Evolutionary conservation across 2,888 invertebrate species (phyloP), one percentile per base, ranked within the genome.

Genomic region (Aphelenchoides bicaudatus): DNA sequence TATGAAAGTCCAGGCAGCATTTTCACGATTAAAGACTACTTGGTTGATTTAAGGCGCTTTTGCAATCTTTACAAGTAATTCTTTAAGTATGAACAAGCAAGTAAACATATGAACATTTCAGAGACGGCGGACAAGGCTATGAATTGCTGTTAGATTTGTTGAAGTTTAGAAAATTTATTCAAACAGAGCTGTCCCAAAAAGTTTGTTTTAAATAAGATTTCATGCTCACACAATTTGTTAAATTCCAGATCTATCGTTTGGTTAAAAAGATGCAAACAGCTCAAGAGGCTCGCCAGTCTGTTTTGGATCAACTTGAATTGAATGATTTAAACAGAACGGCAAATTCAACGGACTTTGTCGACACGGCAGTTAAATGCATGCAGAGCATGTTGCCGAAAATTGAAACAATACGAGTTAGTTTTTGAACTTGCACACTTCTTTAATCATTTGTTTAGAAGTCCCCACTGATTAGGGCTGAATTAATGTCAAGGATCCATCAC

Each of bases 381-480:
- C 39, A 54, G 16, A 28, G 30, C 25, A 51, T 63, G 48, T 48
- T 65, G n/a, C 58, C 60, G n/a, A 37, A 31, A 23, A 63, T 58
- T 27, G 57, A 62, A 47, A 34, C 48, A 23, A 34, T 63, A 48
- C 49, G 57, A 37, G 56, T 58, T 13, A 34, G 61, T 56, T 57
- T 38, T 39, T 29, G 6, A 10, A 10, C n/a, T 53, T 2, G 52
- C 10, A 16, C n/a, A 13, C n/a, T 55, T 4, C 28, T 25, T 10
- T 37, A 13, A 21, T 2, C 21, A 29, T 6, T 19, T 2, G 54
- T 68, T 48, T 52, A 73, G 72, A 70, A 67, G 60, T 61, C 54
- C 13, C 56, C 67, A 25, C 67, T 73, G 50, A 56, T 73, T 21
- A 62, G 70, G 13, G 71, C 71, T 19, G 73, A 73, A 56, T 70